Base-by-base conservation (phyloP, 2,888 invertebrate genomes). In the Drosophila nr. perissopoda region DNA sequence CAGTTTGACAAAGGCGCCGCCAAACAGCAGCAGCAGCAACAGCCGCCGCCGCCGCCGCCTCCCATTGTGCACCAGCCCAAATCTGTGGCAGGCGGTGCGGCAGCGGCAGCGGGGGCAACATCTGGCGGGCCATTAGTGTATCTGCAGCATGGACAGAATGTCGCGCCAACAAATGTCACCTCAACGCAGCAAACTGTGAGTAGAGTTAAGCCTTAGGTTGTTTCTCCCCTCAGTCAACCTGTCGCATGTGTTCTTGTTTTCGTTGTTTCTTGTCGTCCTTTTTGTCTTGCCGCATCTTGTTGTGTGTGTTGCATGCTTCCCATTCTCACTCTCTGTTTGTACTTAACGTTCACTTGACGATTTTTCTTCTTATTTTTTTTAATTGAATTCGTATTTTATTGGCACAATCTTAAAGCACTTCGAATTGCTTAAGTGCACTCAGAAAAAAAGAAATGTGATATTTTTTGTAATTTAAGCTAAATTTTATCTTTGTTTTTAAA, bases 1-100 rank as follows among this genome's bases (percentile, higher is more conserved):
- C 92, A 93, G 75, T 92, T 92, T 75, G 92, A 92, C 83, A 92
- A 92, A 81, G 87, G 88, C 74, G 82, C 86, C 88, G 83, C 83
- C 69, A 56, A 56, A 74, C 70, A 61, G 64, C 69, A 56, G 33
- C 57, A 42, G 29, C 53, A 34, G 34, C 51, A 51, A 71, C 68
- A 56, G 61, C 69, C 53, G 29, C 54, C 57, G n/a, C 40, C n/a
- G 56, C 73, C 69, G 33, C 80, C 61, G 66, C 82, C 79, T 70
- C 86, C 91, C 67, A 91, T 91, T 81, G 89, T 91, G 64, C 90
- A 91, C 51, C 91, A 91, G 74, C 91, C 91, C 5, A 91, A 91
- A n/a, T 57, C 57, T 16, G 42, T 10, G 71, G 57, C 80, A 56
- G 42, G 76, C 25, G 4, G 25, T 59, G 48, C 57, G 29, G 36